Percentiles rank a stretch among this genome's conserved stretches.
phyloP scores from a whole-genome alignment of 2,797 vertebrate genomes.

The Nyctalus aviator region DNA sequence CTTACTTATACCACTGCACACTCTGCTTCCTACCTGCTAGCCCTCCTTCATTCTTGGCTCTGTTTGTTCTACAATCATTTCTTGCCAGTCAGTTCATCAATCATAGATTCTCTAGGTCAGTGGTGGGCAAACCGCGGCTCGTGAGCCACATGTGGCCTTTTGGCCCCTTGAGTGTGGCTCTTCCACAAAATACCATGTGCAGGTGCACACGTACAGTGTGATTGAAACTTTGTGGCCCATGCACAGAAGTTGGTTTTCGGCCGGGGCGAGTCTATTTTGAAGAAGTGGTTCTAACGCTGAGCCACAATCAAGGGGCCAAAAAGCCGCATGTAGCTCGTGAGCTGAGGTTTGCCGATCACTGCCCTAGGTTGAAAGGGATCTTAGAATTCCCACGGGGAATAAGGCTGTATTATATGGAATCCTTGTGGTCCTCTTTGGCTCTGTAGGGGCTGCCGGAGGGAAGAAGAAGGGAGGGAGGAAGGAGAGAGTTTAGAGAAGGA shows the following conservation, averaged over 20 bases:
- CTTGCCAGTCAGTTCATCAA: constrained; percentile 40
- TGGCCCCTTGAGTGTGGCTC: no score
- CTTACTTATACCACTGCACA: background rate
- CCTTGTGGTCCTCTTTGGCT: background rate
- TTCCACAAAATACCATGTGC: no score
- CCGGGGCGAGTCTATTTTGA: no score
- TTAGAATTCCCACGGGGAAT: constrained; percentile 10
- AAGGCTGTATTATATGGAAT: background rate
- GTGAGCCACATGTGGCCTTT: no score
- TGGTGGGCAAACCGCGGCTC: no score
- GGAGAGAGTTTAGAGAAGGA: background rate
- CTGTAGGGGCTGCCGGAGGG: background rate
- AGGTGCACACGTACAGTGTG: no score
- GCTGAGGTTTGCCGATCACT: no score
- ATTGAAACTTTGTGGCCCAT: no score
- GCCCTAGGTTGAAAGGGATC: background rate
- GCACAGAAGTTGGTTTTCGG: no score
- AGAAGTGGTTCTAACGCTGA: no score
- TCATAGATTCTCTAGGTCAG: constrained; percentile 19
- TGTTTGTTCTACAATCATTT: constrained; percentile 37
- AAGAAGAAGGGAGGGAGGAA: background rate
- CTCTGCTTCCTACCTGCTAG: background rate
- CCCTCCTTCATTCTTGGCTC: constrained; percentile 7
- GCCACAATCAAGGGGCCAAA: no score
- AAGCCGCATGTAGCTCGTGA: no score